Percentiles rank a stretch among this genome's conserved stretches.
Evolutionary conservation across 2,888 invertebrate species (phyloP).

Genomic region (Hoplodrina ambigua): DNA sequence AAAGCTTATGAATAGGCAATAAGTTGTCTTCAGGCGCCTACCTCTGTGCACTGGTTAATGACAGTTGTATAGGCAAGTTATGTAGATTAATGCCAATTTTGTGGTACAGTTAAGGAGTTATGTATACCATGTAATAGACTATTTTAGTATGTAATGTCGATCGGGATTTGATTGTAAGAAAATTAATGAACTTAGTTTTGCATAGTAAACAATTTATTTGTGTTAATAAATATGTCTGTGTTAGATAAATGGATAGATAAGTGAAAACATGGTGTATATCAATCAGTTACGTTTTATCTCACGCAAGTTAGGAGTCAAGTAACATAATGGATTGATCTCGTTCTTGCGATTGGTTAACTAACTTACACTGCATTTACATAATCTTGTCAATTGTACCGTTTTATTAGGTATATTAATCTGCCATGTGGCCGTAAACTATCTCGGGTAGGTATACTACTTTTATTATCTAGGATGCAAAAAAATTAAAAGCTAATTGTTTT

Average conservation of each 20-base stretch:
- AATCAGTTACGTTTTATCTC: conserved; percentile 54
- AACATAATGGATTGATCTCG: conserved; percentile 52
- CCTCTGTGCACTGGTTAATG: conserved; percentile 81
- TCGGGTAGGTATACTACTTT: no score
- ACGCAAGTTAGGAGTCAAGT: conserved; percentile 49
- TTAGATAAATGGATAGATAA: conserved; percentile 57
- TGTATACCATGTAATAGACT: conserved; percentile 55
- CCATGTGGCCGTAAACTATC: background rate
- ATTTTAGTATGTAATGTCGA: conserved; percentile 58
- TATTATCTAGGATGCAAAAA: no score
- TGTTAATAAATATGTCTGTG: conserved; percentile 57
- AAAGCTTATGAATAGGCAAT: conserved; percentile 80
- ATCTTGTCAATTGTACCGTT: conserved; percentile 32
- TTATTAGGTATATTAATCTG: conserved; percentile 6
- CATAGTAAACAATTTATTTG: conserved; percentile 51
- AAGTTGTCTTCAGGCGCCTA: conserved; percentile 81
- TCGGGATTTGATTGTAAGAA: conserved; percentile 57
- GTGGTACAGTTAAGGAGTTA: conserved; percentile 67
- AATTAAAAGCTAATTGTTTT: no score
- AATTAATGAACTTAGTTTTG: conserved; percentile 52
- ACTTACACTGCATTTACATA: conserved; percentile 34
- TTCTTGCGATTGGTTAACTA: conserved; percentile 40
- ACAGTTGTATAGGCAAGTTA: conserved; percentile 80
- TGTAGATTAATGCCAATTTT: conserved; percentile 83
- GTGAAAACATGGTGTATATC: conserved; percentile 56